Conservation (phyloP, 1,140 invertebrate genomes). For the Trichoplusia ni region DNA sequence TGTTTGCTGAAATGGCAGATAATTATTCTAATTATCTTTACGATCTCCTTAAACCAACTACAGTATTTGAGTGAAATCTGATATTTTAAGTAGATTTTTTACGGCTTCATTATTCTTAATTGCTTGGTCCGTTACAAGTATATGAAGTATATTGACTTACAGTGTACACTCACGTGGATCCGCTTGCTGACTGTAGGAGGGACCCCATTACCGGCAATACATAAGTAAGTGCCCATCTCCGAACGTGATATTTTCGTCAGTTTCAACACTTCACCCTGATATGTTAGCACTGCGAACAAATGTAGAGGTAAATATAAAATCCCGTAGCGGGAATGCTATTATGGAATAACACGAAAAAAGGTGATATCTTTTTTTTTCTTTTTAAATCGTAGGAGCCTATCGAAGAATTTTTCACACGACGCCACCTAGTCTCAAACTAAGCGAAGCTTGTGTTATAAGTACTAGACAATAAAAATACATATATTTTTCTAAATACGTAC, state of each 20-base stretch:
- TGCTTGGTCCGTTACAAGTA: background rate
- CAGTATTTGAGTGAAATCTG: background rate
- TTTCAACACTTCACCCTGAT: conserved; percentile 88
- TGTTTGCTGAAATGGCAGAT: background rate
- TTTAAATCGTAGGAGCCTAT: too few relatives aligned
- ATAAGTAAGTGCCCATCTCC: conserved; percentile 94
- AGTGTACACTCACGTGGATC: conserved; percentile 91
- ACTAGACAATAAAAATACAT: too few relatives aligned
- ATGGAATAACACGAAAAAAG: too few relatives aligned
- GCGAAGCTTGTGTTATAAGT: too few relatives aligned
- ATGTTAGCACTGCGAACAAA: conserved; percentile 82
- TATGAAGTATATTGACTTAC: conserved; percentile 84
- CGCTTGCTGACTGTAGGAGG: conserved; percentile 92
- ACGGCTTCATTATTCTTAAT: conserved; percentile 21
- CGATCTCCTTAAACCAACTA: conserved; percentile 2
- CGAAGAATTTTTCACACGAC: too few relatives aligned
- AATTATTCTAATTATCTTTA: conserved; percentile 6
- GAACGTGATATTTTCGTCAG: conserved; percentile 91
- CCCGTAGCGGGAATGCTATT: too few relatives aligned
- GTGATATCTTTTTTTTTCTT: too few relatives aligned
- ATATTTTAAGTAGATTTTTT: conserved; percentile 10
- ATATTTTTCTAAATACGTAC: too few relatives aligned
- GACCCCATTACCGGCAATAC: conserved; percentile 90
- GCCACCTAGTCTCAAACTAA: too few relatives aligned
- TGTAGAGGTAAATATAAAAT: background rate